A percentile compares a stretch with the other conserved stretches of the same genome.
These are phyloP conservation scores for Lucilia cuprina DNA, from an alignment of 1,140 invertebrate species.

Conservation along the genomic window DNA sequence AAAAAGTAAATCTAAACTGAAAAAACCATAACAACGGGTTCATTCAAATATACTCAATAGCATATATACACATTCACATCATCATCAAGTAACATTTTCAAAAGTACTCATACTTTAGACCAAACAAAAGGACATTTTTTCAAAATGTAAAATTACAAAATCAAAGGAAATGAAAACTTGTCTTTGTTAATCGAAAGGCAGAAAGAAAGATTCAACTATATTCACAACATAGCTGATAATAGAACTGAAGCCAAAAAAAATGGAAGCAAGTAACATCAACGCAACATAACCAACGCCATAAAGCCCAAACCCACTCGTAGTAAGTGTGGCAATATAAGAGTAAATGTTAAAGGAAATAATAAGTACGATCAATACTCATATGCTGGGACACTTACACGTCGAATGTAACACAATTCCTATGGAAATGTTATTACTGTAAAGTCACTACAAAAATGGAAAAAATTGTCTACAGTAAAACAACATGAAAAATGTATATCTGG, in stretches of 20 bases:
- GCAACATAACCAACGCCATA: neutral
- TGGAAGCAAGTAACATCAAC: neutral
- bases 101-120: constrained; percentile 21
- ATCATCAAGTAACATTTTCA: neutral
- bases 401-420: neutral
- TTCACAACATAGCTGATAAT: neutral
- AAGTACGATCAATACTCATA: neutral
- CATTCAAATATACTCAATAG: too few species aligned
- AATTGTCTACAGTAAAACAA: neutral
- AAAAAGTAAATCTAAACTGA: neutral
- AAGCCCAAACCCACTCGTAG: neutral
- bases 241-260: neutral
- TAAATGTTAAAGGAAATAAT: neutral
- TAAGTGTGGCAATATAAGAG: neutral
- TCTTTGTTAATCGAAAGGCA: constrained; percentile 8
- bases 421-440: neutral
- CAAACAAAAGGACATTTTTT: constrained; percentile 21
- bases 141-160: constrained; percentile 29
- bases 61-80: neutral
- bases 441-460: neutral
- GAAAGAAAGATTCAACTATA: neutral
- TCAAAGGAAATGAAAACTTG: constrained; percentile 29
- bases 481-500: neutral
- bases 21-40: neutral
- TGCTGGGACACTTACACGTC: neutral